These are phyloP conservation scores for Lindbergichthys nudifrons DNA, from an alignment of 2,797 vertebrate species.

Conservation along the genomic window DNA sequence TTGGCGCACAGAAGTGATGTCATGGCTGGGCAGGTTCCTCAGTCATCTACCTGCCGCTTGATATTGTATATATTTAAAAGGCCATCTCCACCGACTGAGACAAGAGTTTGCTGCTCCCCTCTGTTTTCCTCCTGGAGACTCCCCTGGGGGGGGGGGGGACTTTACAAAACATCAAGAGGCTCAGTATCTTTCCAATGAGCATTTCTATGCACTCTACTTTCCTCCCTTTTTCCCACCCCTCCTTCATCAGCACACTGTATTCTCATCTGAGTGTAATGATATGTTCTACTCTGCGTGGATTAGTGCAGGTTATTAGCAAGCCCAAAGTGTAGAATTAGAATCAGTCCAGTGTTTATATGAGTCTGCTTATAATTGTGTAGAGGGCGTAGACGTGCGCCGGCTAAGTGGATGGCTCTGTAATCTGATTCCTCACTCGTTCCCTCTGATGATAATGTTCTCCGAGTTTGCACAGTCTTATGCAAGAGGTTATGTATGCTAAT, in stretches of 20 bases:
- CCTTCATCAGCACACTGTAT: constrained; percentile 46
- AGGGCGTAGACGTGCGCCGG: constrained; percentile 52
- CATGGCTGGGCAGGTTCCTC: neutral
- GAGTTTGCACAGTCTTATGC: constrained; percentile 55
- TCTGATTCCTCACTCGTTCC: constrained; percentile 63
- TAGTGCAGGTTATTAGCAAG: constrained; percentile 74
- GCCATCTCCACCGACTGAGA: neutral
- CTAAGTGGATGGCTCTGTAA: constrained; percentile 65
- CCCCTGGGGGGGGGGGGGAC: constrained; percentile 43
- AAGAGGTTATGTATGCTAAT: constrained; percentile 67
- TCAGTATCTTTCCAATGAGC: constrained; percentile 39
- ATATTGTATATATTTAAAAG: neutral
- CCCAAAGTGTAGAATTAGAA: constrained; percentile 74
- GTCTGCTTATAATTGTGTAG: constrained; percentile 64
- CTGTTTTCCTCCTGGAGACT: constrained; percentile 38
- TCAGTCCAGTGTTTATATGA: constrained; percentile 68
- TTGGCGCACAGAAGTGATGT: neutral
- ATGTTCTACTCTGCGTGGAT: constrained; percentile 68
- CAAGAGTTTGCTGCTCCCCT: constrained; percentile 11
- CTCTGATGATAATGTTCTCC: constrained; percentile 53
- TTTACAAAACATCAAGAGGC: constrained; percentile 43
- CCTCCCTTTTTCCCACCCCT: constrained; percentile 25
- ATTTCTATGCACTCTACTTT: constrained; percentile 18
- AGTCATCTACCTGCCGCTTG: constrained; percentile 10
- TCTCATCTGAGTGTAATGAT: constrained; percentile 71